phyloP scores from a whole-genome alignment of 1,140 invertebrate genomes.

The Heliothis subflexa region DNA sequence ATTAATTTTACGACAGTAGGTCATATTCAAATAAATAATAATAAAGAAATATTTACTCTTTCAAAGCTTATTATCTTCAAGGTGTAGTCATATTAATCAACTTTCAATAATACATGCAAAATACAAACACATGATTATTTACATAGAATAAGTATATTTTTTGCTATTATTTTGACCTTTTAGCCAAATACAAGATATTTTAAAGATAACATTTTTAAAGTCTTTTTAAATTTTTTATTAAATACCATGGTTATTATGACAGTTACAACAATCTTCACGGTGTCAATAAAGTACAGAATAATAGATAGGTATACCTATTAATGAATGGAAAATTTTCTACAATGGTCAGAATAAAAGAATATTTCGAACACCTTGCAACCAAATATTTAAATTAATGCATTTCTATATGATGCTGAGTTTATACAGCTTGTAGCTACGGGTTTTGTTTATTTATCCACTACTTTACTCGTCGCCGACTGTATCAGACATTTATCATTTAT shows the following conservation, averaged over 20 bases:
- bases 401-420: constrained; percentile 28
- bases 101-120: too few species aligned
- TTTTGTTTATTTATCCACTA: constrained; percentile 27
- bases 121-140: too few species aligned
- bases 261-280: background rate
- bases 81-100: too few species aligned
- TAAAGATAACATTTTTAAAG: too few species aligned
- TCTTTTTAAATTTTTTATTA: too few species aligned
- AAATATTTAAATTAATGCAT: constrained; percentile 42
- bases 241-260: background rate
- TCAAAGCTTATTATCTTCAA: too few species aligned
- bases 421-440: constrained; percentile 25
- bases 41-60: too few species aligned
- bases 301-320: background rate
- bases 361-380: constrained; percentile 38
- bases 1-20: background rate
- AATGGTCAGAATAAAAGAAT: constrained; percentile 6
- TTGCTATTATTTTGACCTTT: too few species aligned
- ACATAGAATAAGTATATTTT: too few species aligned
- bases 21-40: too few species aligned
- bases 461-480: background rate
- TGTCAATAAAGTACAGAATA: background rate
- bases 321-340: background rate
- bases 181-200: too few species aligned
- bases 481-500: constrained; percentile 39